Evolutionary conservation across 2,888 invertebrate genomes (phyloP).

Genomic region (Dichetophora obliterata): DNA sequence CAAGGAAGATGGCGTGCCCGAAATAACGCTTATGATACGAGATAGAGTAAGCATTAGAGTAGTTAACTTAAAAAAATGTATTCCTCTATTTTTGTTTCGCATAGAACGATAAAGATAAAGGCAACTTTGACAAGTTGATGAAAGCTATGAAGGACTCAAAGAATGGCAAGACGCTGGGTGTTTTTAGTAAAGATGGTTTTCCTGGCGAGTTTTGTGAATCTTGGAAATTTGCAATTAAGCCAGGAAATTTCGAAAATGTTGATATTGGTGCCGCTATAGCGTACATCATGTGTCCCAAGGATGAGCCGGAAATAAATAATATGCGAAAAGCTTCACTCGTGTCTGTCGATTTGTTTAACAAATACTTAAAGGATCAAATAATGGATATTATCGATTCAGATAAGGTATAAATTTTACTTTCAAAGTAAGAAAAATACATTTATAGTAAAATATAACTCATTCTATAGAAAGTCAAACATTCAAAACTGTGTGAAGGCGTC

Average conservation of each 20-base stretch:
- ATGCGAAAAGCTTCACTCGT: constrained; percentile 94
- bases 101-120: constrained; percentile 91
- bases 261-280: constrained; percentile 90
- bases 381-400: constrained; percentile 99
- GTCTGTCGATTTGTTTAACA: constrained; percentile 94
- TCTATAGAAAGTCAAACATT: constrained; percentile 94
- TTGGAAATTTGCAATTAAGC: constrained; percentile 86
- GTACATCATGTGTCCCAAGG: constrained; percentile 92
- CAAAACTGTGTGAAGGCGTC: constrained; percentile 93
- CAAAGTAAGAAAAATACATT: constrained; percentile 42
- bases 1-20: constrained; percentile 87
- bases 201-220: constrained; percentile 93
- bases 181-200: constrained; percentile 93
- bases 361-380: constrained; percentile 96
- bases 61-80: not conserved
- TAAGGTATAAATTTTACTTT: constrained; percentile 73
- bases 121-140: constrained; percentile 84
- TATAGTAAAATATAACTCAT: not conserved
- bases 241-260: constrained; percentile 84
- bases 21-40: constrained; percentile 86
- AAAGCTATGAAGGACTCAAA: constrained; percentile 88
- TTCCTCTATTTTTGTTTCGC: not conserved
- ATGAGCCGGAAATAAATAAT: constrained; percentile 89
- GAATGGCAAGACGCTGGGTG: constrained; percentile 88
- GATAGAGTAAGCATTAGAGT: constrained; percentile 80